These are phyloP conservation scores for Axea sp. DNA, from an alignment of 2,888 invertebrate genomes.

Conservation along the genomic window DNA sequence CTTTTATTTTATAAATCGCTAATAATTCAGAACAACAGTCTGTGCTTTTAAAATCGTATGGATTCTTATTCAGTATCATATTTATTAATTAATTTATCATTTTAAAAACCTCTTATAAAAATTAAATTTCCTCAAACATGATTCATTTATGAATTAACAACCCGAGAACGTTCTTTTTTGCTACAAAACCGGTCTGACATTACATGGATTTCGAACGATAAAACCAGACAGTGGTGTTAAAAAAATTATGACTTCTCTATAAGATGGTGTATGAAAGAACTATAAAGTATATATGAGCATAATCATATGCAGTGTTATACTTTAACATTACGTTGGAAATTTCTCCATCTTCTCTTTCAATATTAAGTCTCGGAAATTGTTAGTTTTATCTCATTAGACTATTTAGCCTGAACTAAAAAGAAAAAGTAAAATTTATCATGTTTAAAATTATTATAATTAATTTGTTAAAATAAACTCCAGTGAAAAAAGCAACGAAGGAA, in stretches of 20 bases:
- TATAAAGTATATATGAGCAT: slow-evolving; percentile 45
- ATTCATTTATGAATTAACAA: slow-evolving; percentile 11
- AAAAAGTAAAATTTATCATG: no score
- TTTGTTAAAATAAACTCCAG: background rate
- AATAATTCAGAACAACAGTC: no score
- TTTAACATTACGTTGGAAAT: slow-evolving; percentile 14
- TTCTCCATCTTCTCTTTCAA: background rate
- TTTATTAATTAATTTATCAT: no score
- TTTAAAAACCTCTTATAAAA: no score
- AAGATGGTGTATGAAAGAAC: slow-evolving; percentile 34
- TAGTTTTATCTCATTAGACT: slow-evolving; percentile 11
- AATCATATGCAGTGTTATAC: slow-evolving; percentile 36
- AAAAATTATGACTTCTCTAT: slow-evolving; percentile 45
- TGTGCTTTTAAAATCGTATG: no score
- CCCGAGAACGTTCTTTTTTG: slow-evolving; percentile 6
- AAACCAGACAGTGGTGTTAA: slow-evolving; percentile 37
- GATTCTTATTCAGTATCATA: no score
- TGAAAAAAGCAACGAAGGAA: background rate
- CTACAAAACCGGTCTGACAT: slow-evolving; percentile 6
- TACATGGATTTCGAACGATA: slow-evolving; percentile 3
- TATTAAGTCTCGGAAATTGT: slow-evolving; percentile 1
- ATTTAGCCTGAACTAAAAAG: no score
- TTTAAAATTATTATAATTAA: background rate
- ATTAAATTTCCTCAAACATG: no score
- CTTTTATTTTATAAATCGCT: no score